phyloP scores from a whole-genome alignment of 2,888 invertebrate genomes.

The Philereme vetulata region DNA sequence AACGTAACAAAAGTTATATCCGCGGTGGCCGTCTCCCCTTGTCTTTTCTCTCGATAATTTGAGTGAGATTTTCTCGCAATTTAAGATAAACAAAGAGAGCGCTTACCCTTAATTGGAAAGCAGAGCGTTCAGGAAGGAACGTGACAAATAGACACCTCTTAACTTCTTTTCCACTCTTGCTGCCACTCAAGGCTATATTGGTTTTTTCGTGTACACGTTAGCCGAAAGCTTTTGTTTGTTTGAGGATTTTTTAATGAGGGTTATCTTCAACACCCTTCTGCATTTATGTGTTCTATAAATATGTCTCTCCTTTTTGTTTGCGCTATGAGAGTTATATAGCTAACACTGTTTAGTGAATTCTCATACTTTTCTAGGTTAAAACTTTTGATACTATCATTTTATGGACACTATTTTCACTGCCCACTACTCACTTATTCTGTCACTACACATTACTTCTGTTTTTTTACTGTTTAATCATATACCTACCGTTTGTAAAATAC shows the following conservation, averaged over 20 bases:
- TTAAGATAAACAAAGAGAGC: conserved; percentile 84
- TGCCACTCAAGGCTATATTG: conserved; percentile 76
- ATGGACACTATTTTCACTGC: too few species aligned
- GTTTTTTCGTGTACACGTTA: conserved; percentile 73
- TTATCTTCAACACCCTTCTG: conserved; percentile 47
- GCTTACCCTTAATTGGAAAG: conserved; percentile 84
- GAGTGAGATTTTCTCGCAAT: conserved; percentile 84
- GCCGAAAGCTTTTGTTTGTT: conserved; percentile 76
- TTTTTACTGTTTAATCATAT: too few species aligned
- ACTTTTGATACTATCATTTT: too few species aligned
- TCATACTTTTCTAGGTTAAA: too few species aligned
- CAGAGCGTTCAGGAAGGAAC: conserved; percentile 82
- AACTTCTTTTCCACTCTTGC: conserved; percentile 81
- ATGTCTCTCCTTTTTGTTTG: too few species aligned
- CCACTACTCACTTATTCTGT: too few species aligned
- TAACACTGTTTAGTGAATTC: too few species aligned
- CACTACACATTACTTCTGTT: too few species aligned
- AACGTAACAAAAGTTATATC: conserved; percentile 78
- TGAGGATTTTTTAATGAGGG: conserved; percentile 73
- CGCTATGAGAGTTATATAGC: too few species aligned
- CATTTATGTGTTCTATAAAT: conserved; percentile 14
- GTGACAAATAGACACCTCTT: conserved; percentile 85
- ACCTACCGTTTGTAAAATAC: too few species aligned
- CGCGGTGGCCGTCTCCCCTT: conserved; percentile 66
- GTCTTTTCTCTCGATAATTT: conserved; percentile 82